Evolutionary conservation across 2,113 vertebrate genomes (phyloP).

Genomic region (Hippolais icterina): DNA sequence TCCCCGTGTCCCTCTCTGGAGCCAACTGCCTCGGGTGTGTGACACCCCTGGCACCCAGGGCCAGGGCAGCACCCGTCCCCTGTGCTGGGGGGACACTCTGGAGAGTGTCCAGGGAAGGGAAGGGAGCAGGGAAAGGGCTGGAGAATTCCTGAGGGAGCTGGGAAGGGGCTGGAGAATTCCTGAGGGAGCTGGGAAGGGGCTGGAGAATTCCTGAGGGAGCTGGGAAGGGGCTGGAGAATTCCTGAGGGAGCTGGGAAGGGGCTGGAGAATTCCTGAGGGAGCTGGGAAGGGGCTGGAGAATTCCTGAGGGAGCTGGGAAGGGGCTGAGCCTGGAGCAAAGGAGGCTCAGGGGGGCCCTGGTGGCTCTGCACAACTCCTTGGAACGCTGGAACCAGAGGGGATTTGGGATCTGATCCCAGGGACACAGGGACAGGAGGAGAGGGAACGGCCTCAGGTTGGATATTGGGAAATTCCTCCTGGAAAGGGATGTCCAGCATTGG

Average conservation of each 20-base stretch:
- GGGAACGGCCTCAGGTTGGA: not conserved
- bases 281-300: too few species aligned
- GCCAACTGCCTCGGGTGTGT: too few species aligned
- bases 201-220: not conserved
- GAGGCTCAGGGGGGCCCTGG: too few species aligned
- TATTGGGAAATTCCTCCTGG: rapidly evolving
- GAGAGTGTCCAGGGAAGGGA: not conserved
- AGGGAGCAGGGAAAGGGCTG: not conserved
- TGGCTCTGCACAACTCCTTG: too few species aligned
- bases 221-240: not conserved
- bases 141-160: not conserved
- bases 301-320: too few species aligned
- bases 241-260: not conserved
- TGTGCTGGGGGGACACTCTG: not conserved
- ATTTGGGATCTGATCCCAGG: too few species aligned
- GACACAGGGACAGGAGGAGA: not conserved
- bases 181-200: not conserved
- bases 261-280: not conserved
- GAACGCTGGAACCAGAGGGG: too few species aligned
- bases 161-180: not conserved
- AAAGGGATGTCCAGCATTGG: too few species aligned
- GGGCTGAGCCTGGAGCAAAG: too few species aligned
- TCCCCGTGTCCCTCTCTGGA: not conserved
- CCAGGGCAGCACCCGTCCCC: not conserved
- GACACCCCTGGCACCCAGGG: not conserved